A percentile compares a stretch with the other conserved stretches of the same genome.
Conservation (phyloP, 2,113 vertebrate genomes). For the Chrysemys picta region DNA sequence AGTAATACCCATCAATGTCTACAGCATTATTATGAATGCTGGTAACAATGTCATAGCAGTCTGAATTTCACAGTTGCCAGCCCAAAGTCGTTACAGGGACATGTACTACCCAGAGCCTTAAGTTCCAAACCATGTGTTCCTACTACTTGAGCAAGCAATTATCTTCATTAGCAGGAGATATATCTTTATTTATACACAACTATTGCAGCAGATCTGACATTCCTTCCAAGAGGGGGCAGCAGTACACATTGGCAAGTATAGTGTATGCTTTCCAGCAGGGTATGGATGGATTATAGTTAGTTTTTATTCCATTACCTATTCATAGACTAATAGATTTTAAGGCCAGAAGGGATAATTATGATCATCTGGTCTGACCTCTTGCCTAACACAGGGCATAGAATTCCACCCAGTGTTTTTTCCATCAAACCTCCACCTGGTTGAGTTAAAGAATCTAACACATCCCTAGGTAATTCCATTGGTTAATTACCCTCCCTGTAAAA, state of each 20-base stretch:
- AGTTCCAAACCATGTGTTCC: neutral
- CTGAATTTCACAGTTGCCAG: neutral
- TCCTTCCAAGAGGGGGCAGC: rapidly evolving
- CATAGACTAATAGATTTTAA: too few species aligned
- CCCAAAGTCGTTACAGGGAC: rapidly evolving
- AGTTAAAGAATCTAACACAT: too few species aligned
- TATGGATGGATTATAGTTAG: rapidly evolving
- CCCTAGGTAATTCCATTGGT: too few species aligned
- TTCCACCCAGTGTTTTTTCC: too few species aligned
- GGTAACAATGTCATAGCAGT: too few species aligned
- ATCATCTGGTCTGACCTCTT: too few species aligned
- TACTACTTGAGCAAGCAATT: neutral
- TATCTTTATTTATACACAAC: neutral
- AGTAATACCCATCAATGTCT: too few species aligned
- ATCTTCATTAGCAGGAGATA: neutral
- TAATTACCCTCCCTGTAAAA: too few species aligned
- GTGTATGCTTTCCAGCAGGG: neutral
- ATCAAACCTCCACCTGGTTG: too few species aligned
- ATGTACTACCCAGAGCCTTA: rapidly evolving
- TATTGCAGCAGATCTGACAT: neutral
- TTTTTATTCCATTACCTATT: neutral
- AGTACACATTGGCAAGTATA: neutral
- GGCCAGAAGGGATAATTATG: too few species aligned
- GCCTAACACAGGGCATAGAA: too few species aligned
- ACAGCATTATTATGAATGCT: too few species aligned